Evolutionary conservation across 2,113 vertebrate genomes (phyloP).

Genomic region (Piprites chloris): DNA sequence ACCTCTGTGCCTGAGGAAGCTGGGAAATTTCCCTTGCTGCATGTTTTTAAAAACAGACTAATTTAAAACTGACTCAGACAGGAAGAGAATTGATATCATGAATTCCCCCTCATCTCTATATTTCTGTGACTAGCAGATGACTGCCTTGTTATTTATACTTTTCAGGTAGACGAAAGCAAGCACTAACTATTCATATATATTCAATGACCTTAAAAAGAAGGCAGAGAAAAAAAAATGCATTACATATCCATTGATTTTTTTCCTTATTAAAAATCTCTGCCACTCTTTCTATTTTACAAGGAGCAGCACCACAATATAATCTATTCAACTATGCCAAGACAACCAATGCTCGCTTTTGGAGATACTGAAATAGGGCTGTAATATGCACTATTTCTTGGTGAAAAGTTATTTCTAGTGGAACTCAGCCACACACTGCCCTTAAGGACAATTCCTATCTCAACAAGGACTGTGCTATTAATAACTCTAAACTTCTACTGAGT

Average conservation of each 20-base stretch:
- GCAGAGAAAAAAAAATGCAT: neutral
- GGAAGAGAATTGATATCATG: neutral
- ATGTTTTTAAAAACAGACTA: neutral
- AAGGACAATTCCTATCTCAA: neutral
- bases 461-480: conserved; percentile 30
- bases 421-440: neutral
- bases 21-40: neutral
- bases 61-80: neutral
- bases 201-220: neutral
- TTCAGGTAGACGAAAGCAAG: neutral
- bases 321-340: neutral
- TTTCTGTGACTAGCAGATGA: neutral
- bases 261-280: neutral
- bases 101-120: neutral
- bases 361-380: neutral
- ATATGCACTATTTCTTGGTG: neutral
- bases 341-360: neutral
- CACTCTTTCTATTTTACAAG: neutral
- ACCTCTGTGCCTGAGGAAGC: neutral
- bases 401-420: neutral
- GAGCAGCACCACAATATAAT: neutral
- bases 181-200: neutral
- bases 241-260: neutral
- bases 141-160: neutral
- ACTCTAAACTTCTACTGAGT: neutral